Percentiles rank a stretch among this genome's conserved stretches.
phyloP scores from a whole-genome alignment of 2,113 vertebrate genomes.

The Oreotrochilus melanogaster region DNA sequence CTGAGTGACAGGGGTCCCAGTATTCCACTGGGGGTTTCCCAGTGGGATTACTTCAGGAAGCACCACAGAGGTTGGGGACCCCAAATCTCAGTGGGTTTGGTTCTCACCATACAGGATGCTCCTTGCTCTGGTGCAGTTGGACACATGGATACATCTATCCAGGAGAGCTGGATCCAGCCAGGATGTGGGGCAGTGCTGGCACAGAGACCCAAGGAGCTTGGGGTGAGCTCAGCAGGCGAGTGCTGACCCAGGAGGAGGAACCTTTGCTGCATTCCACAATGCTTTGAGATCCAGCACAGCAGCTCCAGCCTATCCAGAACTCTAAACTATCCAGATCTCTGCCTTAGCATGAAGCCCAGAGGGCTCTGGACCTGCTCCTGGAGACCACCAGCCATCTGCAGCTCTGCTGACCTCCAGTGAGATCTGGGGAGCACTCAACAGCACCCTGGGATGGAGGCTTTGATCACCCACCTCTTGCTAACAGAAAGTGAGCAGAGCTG shows the following conservation, averaged over 20 bases:
- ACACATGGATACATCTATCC: fast-evolving
- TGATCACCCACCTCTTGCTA: background rate
- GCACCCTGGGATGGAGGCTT: background rate
- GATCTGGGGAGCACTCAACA: background rate
- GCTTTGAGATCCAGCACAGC: background rate
- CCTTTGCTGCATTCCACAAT: fast-evolving
- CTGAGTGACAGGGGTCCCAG: fast-evolving
- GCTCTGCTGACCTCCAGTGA: background rate
- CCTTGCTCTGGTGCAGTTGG: fast-evolving
- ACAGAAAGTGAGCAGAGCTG: background rate
- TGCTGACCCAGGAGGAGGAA: fast-evolving
- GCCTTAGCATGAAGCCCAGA: background rate
- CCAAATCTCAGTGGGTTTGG: background rate
- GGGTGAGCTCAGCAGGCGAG: fast-evolving
- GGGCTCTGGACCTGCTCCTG: background rate
- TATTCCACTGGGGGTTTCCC: fast-evolving
- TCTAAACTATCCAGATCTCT: background rate
- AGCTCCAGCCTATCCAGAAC: background rate
- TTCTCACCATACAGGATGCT: background rate
- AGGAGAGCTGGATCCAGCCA: background rate
- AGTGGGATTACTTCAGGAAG: fast-evolving
- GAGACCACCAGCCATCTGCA: background rate
- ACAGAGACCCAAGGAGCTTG: background rate
- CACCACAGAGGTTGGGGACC: fast-evolving
- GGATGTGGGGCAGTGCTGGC: fast-evolving